Evolutionary conservation across 2,888 invertebrate species (phyloP).

Genomic region (Amblyjoppa proteus): DNA sequence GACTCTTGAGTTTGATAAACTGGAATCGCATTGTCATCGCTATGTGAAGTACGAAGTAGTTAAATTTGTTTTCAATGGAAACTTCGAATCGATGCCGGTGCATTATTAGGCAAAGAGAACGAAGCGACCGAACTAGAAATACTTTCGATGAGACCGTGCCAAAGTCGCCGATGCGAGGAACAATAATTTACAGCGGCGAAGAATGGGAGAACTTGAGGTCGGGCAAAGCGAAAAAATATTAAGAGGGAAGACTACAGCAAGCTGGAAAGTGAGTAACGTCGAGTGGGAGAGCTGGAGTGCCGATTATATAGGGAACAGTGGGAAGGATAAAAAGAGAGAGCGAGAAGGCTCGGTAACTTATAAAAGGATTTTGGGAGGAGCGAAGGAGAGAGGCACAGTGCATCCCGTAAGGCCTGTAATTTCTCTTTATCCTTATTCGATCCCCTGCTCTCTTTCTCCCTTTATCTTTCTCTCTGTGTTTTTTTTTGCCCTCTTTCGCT

Average conservation of each 20-base stretch:
- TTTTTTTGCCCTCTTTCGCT: conserved; percentile 23
- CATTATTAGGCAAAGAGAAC: not conserved
- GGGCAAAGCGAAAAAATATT: conserved; percentile 48
- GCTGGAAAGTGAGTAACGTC: conserved; percentile 68
- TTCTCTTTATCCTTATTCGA: conserved; percentile 78
- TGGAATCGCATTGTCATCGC: not conserved
- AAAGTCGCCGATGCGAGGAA: conserved; percentile 26
- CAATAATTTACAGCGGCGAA: conserved; percentile 55
- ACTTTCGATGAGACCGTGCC: not conserved
- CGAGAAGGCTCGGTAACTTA: conserved; percentile 50
- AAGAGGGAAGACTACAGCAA: conserved; percentile 52
- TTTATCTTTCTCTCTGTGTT: conserved; percentile 19
- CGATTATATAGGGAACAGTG: conserved; percentile 39
- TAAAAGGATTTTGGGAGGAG: conserved; percentile 39
- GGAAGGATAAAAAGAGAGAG: conserved; percentile 9
- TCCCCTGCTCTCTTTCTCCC: conserved; percentile 61
- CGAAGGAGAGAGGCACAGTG: conserved; percentile 43
- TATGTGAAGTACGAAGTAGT: not conserved
- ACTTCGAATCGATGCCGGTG: not conserved
- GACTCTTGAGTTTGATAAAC: not conserved
- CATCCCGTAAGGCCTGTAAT: conserved; percentile 77
- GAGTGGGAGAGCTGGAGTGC: conserved; percentile 57
- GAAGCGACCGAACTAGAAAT: not conserved
- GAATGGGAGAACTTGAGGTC: conserved; percentile 45
- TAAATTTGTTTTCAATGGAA: not conserved